These are phyloP conservation scores for Napeogenes sylphis DNA, from an alignment of 2,888 invertebrate species.

Conservation along the genomic window DNA sequence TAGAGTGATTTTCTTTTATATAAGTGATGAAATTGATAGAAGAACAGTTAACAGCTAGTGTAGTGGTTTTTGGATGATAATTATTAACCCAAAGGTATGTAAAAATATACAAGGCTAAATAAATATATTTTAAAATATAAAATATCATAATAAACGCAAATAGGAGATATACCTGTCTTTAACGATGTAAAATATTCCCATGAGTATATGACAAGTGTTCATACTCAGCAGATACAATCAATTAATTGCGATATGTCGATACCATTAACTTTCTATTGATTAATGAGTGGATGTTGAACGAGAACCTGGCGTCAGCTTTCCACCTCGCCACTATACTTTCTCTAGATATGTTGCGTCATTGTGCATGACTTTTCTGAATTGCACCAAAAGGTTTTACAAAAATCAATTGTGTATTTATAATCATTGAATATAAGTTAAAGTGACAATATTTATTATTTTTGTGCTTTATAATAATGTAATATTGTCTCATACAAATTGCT, in stretches of 20 bases:
- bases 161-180: background rate
- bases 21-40: slow-evolving; percentile 4
- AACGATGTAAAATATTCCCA: background rate
- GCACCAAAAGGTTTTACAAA: slow-evolving; percentile 6
- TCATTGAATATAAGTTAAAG: too few species aligned
- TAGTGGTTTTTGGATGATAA: background rate
- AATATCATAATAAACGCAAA: too few species aligned
- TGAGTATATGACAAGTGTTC: slow-evolving; percentile 13
- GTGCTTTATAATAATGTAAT: too few species aligned
- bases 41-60: background rate
- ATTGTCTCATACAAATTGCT: too few species aligned
- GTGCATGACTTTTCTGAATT: slow-evolving; percentile 32
- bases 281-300: slow-evolving; percentile 51
- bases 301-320: slow-evolving; percentile 28
- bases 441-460: too few species aligned
- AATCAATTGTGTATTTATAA: background rate
- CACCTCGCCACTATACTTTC: slow-evolving; percentile 49
- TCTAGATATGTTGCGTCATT: slow-evolving; percentile 55
- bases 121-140: slow-evolving; percentile 1
- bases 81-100: slow-evolving; percentile 3
- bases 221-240: slow-evolving; percentile 15
- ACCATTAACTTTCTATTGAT: slow-evolving; percentile 63
- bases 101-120: slow-evolving; percentile 5
- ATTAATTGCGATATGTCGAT: slow-evolving; percentile 28
- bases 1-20: background rate